These are phyloP conservation scores for Calameuta pallipes DNA, from an alignment of 2,888 invertebrate species.

Conservation along the genomic window DNA sequence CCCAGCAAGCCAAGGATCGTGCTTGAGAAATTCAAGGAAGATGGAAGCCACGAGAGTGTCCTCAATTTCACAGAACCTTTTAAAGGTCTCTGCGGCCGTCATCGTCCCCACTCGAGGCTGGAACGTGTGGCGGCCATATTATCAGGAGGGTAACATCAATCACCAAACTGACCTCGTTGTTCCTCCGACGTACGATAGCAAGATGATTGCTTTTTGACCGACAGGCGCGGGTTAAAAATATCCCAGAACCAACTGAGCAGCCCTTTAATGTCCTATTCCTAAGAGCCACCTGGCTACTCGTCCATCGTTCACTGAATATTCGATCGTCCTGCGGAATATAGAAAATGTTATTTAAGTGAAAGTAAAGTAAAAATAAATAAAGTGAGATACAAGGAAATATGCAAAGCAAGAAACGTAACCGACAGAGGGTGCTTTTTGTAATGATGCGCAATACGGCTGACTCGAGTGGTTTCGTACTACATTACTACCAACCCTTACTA, in stretches of 20 bases:
- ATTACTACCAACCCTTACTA: not conserved
- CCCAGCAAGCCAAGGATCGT: too few species aligned
- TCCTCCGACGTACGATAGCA: not conserved
- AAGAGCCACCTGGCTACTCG: not conserved
- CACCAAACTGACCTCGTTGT: slow-evolving; percentile 1
- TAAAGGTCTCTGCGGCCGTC: not conserved
- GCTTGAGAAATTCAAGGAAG: not conserved
- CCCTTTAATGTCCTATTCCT: not conserved
- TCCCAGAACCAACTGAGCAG: not conserved
- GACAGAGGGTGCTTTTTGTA: not conserved
- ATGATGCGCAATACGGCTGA: not conserved
- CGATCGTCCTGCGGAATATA: not conserved
- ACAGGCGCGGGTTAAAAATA: not conserved
- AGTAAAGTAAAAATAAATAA: not conserved
- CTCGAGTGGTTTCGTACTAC: not conserved
- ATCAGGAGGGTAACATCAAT: not conserved
- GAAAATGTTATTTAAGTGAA: not conserved
- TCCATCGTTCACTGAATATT: not conserved
- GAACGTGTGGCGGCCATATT: not conserved
- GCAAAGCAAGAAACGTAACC: not conserved
- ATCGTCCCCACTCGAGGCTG: not conserved
- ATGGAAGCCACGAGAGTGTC: not conserved
- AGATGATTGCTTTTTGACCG: slow-evolving; percentile 5
- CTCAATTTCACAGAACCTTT: not conserved
- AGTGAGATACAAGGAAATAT: not conserved